Evolutionary conservation across 1,140 invertebrate species (phyloP), one percentile per base, ranked within the genome.

Genomic region (Sycophaga agraensis): DNA sequence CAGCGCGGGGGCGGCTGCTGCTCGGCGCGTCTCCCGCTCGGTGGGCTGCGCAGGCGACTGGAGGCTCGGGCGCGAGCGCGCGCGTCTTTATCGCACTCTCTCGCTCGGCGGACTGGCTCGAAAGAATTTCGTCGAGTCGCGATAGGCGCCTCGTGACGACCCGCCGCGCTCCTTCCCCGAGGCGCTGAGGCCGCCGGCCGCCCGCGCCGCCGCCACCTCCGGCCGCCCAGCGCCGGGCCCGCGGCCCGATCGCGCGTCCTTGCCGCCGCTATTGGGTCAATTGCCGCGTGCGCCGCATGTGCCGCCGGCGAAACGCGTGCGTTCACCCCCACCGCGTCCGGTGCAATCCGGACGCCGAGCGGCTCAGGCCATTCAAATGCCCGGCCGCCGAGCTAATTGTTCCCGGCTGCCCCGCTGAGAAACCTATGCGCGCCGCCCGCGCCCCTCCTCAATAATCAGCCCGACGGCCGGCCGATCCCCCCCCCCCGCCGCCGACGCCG

Each of bases 131-230:
- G 55, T 26, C 9, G n/a, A n/a, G n/a, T n/a, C n/a, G n/a, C 31
- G 55, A 37, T 39, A 49, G 55, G 50, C 50, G 21, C 45, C 43
- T 62, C 43, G 57, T 39, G 28, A 19, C 58, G 12, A 31, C 39
- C n/a, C n/a, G n/a, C n/a, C 56, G 60, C 55, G 43, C 31, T 64
- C 55, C 63, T 62, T 56, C 53, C 12, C 40, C 26, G 40, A 43
- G 46, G 35, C 19, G 31, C 26, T 21, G 54, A 17, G 49, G 34
- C 22, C 14, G 31, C 34, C 16, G 34, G 28, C 19, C 17, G n/a
- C 17, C 4, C 46, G 17, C 26, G 8, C 28, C 45, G 34, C 2
- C 31, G 31, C 6, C 34, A 34, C 4, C 26, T 2, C 17, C 8
- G 49, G 28, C 34, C 11, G 12, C 5, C 2, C 19, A 21, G 12